These are phyloP conservation scores for Colinus virginianus DNA, from an alignment of 2,113 vertebrate species.

Conservation along the genomic window DNA sequence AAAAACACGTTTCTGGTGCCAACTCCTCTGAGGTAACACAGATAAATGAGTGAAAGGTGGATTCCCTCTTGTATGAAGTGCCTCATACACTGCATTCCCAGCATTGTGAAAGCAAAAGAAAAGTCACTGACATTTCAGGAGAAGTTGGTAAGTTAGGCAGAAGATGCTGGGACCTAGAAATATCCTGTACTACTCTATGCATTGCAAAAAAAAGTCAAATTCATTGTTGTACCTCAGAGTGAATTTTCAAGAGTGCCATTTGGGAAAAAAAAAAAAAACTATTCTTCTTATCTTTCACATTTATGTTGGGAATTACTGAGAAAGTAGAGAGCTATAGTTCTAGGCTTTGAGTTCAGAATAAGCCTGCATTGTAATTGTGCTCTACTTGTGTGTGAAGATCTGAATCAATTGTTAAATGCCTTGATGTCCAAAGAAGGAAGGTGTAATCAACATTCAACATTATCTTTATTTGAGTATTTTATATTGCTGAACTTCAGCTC, in stretches of 20 bases:
- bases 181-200: background rate
- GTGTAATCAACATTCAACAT: background rate
- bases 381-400: background rate
- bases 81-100: background rate
- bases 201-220: background rate
- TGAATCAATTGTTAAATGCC: background rate
- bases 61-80: background rate
- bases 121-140: background rate
- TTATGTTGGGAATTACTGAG: background rate
- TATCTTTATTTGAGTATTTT: background rate
- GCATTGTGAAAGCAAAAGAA: background rate
- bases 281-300: background rate
- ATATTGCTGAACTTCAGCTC: background rate
- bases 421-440: background rate
- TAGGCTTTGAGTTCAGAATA: background rate
- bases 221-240: background rate
- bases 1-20: background rate
- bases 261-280: background rate
- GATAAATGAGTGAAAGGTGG: background rate
- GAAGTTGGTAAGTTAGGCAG: background rate
- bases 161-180: background rate
- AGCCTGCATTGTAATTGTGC: fast-evolving
- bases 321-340: background rate
- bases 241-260: background rate
- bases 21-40: background rate